phyloP scores from a whole-genome alignment of 2,888 invertebrate genomes.

The Pelosia muscerda region DNA sequence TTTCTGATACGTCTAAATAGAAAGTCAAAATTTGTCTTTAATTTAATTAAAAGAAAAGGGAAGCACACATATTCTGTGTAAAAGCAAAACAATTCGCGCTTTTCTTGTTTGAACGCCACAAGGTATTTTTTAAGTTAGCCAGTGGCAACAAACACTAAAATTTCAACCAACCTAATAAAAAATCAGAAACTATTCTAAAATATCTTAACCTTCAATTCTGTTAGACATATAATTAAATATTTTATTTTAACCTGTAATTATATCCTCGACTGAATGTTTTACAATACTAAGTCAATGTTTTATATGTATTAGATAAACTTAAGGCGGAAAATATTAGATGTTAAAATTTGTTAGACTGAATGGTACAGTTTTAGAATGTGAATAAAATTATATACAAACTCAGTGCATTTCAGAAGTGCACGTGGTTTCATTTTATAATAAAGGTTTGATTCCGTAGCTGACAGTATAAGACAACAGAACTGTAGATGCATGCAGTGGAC shows the following conservation, averaged over 20 bases:
- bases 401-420: not conserved
- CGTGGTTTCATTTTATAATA: no score
- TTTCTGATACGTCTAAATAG: no score
- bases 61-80: no score
- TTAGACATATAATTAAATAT: conserved; percentile 25
- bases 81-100: no score
- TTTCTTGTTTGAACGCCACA: no score
- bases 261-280: conserved; percentile 47
- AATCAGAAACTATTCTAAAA: not conserved
- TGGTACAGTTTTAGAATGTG: not conserved
- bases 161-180: not conserved
- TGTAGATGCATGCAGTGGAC: no score
- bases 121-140: not conserved
- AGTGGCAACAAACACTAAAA: not conserved
- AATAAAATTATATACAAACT: not conserved
- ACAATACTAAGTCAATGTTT: conserved; percentile 48
- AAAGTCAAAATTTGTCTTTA: no score
- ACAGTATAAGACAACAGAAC: no score
- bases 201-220: not conserved
- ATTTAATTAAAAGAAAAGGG: no score
- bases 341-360: conserved; percentile 42
- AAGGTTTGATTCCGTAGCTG: no score
- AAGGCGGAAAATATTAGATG: conserved; percentile 8
- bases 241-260: conserved; percentile 40
- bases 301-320: conserved; percentile 45